Base-by-base conservation (phyloP, 2,888 invertebrate species). In the Mythimna impura region DNA sequence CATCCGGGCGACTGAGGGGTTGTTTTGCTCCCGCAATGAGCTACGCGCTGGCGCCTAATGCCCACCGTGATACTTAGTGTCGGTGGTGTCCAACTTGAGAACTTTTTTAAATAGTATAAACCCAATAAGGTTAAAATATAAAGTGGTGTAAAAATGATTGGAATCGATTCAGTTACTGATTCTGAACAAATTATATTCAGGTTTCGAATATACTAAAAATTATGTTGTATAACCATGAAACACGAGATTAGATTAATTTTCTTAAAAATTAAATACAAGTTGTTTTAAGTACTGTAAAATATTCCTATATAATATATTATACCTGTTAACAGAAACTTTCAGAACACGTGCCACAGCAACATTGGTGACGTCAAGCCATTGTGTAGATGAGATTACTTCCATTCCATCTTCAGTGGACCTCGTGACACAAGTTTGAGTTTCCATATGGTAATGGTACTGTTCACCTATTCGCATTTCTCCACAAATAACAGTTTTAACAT, bases 391-490 rank as follows among this genome's bases (percentile, higher is more conserved):
- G 86, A 96, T 96, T 3, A 98, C 96, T 79, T 97, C 97, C 82
- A 98, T 91, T 0, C 97, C 97, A 89, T 98, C 97, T 88, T 98
- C 98, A 2, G 94, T 95, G 0, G 98, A 98, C 40, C 96, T 90
- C 25, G 97, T 96, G 1, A 97, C 95, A 87, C 97, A 97, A 0
- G 95, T 95, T 77, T 97, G 97, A 0, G 97, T 97, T 89, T 98
- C 98, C 97, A 98, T 97, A 25, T 97, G 96, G 82, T 97, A 98
- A 91, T 98, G 98, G 87, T 97, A 97, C 87, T 98, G 98, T 20
- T 95, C 91, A 20, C 96, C 97, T 67, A 96, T 90, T 47, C 96
- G 92, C 55, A 96, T 94, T 22, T 91, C 93, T 0, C 98, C 98
- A 77, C 84, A 89, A 8, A 96, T 94, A 14, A 91, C 79, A 73